A percentile compares a stretch with the other conserved stretches of the same genome.
Conservation (phyloP, 2,888 invertebrate species). For the Ernsta delagoae region DNA sequence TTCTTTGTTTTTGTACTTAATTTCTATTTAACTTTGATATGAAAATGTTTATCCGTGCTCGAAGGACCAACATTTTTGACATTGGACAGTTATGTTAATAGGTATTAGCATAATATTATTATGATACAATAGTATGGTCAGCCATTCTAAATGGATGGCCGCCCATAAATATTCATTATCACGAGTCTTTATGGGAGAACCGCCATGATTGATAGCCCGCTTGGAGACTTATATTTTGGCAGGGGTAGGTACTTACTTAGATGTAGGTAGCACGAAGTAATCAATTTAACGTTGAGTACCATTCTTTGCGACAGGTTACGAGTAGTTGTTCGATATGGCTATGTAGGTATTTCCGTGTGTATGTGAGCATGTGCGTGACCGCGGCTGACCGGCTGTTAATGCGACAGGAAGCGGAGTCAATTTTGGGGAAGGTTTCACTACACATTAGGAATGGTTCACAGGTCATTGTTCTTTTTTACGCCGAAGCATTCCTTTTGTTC, state of each 20-base stretch:
- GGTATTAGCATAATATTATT: constrained; percentile 21
- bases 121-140: constrained; percentile 40
- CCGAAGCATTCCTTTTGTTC: constrained; percentile 62
- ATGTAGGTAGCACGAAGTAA: too few relatives aligned
- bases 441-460: constrained; percentile 67
- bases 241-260: too few relatives aligned
- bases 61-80: constrained; percentile 17
- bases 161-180: constrained; percentile 63
- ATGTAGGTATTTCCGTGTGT: too few relatives aligned
- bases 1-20: not conserved
- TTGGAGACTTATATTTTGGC: constrained; percentile 22
- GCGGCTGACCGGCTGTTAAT: constrained; percentile 61
- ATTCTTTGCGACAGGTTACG: too few relatives aligned
- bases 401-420: constrained; percentile 79
- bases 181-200: constrained; percentile 49
- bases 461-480: constrained; percentile 80
- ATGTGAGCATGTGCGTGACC: constrained; percentile 57
- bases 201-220: constrained; percentile 50
- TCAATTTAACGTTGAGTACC: too few relatives aligned
- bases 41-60: constrained; percentile 2
- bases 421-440: constrained; percentile 75
- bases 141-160: constrained; percentile 50
- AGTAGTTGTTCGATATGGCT: too few relatives aligned
- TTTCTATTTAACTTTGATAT: not conserved
- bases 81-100: not conserved